These are phyloP conservation scores for Turnix velox DNA, from an alignment of 2,113 vertebrate genomes.

Conservation along the genomic window DNA sequence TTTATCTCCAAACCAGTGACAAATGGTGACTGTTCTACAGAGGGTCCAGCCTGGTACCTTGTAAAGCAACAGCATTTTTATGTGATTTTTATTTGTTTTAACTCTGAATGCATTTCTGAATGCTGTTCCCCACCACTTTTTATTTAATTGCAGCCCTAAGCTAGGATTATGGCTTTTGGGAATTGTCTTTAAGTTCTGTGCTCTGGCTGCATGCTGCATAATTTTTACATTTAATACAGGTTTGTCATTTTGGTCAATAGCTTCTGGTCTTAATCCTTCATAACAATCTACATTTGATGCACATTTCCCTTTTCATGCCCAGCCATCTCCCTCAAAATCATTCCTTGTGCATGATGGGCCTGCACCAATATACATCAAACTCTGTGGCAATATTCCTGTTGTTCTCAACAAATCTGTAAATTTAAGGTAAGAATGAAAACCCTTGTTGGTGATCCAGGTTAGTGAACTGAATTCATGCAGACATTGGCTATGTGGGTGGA, in stretches of 20 bases:
- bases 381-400: background rate
- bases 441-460: background rate
- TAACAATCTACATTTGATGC: slow-evolving; percentile 6
- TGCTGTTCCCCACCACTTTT: background rate
- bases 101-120: background rate
- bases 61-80: background rate
- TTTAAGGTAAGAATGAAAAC: background rate
- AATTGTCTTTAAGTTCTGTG: slow-evolving; percentile 6
- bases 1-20: background rate
- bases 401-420: background rate
- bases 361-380: background rate
- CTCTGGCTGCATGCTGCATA: background rate
- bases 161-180: background rate
- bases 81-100: background rate
- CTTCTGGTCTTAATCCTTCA: slow-evolving; percentile 6
- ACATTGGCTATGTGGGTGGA: background rate
- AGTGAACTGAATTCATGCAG: background rate
- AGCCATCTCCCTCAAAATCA: background rate
- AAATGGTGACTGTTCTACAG: background rate
- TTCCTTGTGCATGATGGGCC: background rate
- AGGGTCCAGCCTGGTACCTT: background rate
- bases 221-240: slow-evolving; percentile 43
- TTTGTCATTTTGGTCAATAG: slow-evolving; percentile 41
- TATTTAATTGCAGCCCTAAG: background rate
- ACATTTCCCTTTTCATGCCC: background rate